These are phyloP conservation scores for Sus scrofa DNA, from an alignment of 2,113 vertebrate genomes.

Conservation along the genomic window DNA sequence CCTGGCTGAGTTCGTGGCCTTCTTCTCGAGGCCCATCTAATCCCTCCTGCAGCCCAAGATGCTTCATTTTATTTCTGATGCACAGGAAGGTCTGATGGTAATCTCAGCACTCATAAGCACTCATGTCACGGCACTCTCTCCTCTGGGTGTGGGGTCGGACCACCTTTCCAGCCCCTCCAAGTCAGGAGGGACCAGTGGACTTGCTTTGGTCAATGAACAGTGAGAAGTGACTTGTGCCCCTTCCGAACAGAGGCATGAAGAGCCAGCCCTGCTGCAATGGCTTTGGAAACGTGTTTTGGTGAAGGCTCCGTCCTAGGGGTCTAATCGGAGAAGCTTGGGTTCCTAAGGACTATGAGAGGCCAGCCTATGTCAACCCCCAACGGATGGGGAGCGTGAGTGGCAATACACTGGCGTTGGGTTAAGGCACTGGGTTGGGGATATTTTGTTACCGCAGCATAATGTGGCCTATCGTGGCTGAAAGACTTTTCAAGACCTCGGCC, in stretches of 20 bases:
- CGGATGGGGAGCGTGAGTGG: accelerated
- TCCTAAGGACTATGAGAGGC: not conserved
- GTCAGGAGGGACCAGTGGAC: not conserved
- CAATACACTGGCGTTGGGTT: accelerated
- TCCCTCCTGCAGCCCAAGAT: not conserved
- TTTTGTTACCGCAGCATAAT: accelerated
- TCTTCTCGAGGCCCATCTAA: not conserved
- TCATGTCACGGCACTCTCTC: not conserved
- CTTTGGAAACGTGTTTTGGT: not conserved
- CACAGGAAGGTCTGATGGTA: not conserved
- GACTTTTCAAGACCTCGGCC: accelerated
- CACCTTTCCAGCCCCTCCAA: not conserved
- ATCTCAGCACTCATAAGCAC: not conserved
- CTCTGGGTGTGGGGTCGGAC: not conserved
- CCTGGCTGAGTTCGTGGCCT: not conserved
- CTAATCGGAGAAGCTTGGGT: too few species aligned
- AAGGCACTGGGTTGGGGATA: not conserved
- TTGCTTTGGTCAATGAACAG: not conserved
- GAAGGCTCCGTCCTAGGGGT: not conserved
- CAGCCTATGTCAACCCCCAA: not conserved
- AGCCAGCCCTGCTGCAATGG: not conserved
- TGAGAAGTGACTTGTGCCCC: not conserved
- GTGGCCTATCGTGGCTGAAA: not conserved
- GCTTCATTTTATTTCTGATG: not conserved
- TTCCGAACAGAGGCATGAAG: not conserved